Percentiles rank a stretch among this genome's conserved stretches.
Evolutionary conservation across 2,113 vertebrate species (phyloP).

Genomic region (Malurus melanocephalus): DNA sequence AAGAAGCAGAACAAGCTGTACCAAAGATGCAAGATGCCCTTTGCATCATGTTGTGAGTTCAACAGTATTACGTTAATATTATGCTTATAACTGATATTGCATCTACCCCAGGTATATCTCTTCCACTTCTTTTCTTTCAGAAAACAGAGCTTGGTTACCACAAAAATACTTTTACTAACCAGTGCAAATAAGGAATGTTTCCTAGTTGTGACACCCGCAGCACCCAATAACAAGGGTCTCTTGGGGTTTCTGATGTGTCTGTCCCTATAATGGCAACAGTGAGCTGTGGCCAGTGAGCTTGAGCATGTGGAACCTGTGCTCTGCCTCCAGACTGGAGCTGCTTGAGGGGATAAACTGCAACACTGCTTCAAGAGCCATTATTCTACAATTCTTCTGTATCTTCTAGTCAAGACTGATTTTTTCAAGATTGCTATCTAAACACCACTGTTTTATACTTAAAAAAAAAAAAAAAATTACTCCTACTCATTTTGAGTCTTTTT

Average conservation of each 20-base stretch:
- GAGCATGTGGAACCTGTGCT: not conserved
- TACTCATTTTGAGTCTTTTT: not conserved
- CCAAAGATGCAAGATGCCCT: not conserved
- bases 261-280: not conserved
- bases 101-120: not conserved
- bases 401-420: not conserved
- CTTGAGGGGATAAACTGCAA: not conserved
- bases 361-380: not conserved
- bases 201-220: not conserved
- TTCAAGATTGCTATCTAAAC: not conserved
- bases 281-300: not conserved
- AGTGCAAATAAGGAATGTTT: not conserved
- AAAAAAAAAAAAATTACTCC: too few relatives aligned
- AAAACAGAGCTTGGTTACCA: not conserved
- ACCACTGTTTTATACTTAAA: not conserved
- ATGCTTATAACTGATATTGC: not conserved
- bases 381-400: not conserved
- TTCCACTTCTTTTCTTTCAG: not conserved
- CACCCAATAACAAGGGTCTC: too few relatives aligned
- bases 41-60: not conserved
- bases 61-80: not conserved
- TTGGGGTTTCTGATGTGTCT: not conserved
- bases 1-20: not conserved
- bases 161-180: not conserved
- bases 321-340: not conserved